Evolutionary conservation across 2,888 invertebrate species (phyloP).

Genomic region (Minunthozetes semirufus): DNA sequence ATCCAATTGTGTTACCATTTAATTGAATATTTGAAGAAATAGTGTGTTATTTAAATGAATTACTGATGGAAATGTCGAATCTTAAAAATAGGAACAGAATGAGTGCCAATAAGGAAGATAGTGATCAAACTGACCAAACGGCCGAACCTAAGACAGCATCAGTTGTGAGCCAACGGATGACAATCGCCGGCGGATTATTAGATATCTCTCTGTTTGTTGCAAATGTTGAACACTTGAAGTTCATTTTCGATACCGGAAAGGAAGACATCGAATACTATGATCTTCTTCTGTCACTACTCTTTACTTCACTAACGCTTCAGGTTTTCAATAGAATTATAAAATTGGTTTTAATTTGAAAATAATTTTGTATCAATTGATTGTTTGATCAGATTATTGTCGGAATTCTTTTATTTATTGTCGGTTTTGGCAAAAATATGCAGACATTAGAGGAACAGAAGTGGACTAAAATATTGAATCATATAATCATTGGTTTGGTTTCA

Average conservation of each 20-base stretch:
- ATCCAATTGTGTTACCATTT: no score
- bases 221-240: constrained; percentile 42
- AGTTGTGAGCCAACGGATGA: constrained; percentile 37
- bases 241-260: constrained; percentile 39
- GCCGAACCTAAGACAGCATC: background rate
- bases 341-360: background rate
- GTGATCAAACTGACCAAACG: background rate
- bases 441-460: constrained; percentile 32
- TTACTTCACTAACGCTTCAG: constrained; percentile 40
- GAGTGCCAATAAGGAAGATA: background rate
- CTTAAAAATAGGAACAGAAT: background rate
- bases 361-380: background rate
- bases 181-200: constrained; percentile 42
- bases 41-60: no score
- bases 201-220: constrained; percentile 42
- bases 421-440: constrained; percentile 36
- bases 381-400: constrained; percentile 40
- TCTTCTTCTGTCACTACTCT: constrained; percentile 38
- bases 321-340: constrained; percentile 28
- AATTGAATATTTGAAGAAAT: no score
- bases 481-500: constrained; percentile 40
- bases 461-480: constrained; percentile 40
- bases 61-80: background rate
- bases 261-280: constrained; percentile 39
- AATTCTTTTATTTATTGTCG: constrained; percentile 40